Percentiles rank a stretch among this genome's conserved stretches.
These are phyloP conservation scores for Euleptes europaea DNA, from an alignment of 2,113 vertebrate genomes.

Conservation along the genomic window DNA sequence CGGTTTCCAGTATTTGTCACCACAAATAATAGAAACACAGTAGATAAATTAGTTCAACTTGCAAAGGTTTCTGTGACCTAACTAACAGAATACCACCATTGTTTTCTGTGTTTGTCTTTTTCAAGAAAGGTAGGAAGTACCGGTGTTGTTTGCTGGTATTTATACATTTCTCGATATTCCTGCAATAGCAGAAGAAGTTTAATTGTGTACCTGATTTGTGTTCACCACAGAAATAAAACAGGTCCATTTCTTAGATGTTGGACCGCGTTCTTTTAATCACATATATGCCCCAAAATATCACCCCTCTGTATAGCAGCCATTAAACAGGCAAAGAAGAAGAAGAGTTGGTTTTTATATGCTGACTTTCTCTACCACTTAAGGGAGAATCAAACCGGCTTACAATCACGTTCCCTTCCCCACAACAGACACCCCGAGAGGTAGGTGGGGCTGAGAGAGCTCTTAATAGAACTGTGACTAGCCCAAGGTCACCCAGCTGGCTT, in stretches of 20 bases:
- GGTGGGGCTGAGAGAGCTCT: too few relatives aligned
- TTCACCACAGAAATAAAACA: neutral
- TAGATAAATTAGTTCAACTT: neutral
- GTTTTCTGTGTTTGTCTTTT: slow-evolving; percentile 1
- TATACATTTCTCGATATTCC: neutral
- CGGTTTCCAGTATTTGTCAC: slow-evolving; percentile 10
- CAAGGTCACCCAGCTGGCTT: too few relatives aligned
- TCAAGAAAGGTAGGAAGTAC: neutral
- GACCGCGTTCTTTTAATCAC: neutral
- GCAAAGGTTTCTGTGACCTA: neutral
- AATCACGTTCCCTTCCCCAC: too few relatives aligned
- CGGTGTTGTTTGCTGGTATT: neutral
- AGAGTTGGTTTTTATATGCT: too few relatives aligned
- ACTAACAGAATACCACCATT: neutral
- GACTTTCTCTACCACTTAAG: too few relatives aligned
- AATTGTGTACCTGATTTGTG: neutral
- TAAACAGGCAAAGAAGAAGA: neutral
- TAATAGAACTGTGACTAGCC: too few relatives aligned
- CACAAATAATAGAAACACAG: neutral
- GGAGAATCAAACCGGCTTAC: too few relatives aligned
- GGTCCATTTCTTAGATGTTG: too few relatives aligned
- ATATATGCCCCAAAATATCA: neutral
- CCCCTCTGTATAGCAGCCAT: neutral
- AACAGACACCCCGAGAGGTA: too few relatives aligned
- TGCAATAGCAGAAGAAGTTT: neutral